Conservation (phyloP, 1,140 invertebrate genomes). For the Zaprionus nigranus region DNA sequence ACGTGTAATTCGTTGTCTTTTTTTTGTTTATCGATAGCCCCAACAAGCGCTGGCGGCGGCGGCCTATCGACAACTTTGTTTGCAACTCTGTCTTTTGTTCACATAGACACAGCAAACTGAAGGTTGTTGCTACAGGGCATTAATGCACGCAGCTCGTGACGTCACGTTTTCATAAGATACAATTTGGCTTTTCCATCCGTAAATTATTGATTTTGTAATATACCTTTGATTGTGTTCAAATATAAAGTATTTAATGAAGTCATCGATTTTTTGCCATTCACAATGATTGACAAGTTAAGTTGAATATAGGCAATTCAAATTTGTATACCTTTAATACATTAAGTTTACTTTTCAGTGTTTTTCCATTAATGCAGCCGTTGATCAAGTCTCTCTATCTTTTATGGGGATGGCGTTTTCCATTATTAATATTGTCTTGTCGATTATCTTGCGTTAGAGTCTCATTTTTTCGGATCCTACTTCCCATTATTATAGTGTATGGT, state of each 20-base stretch:
- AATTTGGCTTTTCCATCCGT: too few species aligned
- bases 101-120: neutral
- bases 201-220: too few species aligned
- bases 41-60: neutral
- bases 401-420: neutral
- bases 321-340: neutral
- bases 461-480: neutral
- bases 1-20: constrained; percentile 49
- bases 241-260: too few species aligned
- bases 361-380: neutral
- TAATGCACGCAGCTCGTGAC: neutral
- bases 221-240: too few species aligned
- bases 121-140: constrained; percentile 1
- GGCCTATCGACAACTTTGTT: neutral
- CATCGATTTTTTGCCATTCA: constrained; percentile 22
- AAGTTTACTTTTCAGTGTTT: neutral
- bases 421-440: neutral
- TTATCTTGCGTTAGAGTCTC: neutral
- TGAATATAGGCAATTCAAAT: too few species aligned
- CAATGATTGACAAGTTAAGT: neutral
- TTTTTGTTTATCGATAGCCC: constrained; percentile 29
- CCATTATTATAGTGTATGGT: neutral
- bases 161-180: neutral
- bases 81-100: constrained; percentile 28
- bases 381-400: neutral